Evolutionary conservation across 2,888 invertebrate species (phyloP), one percentile per base, ranked within the genome.

Genomic region (Caradrina kadenii): DNA sequence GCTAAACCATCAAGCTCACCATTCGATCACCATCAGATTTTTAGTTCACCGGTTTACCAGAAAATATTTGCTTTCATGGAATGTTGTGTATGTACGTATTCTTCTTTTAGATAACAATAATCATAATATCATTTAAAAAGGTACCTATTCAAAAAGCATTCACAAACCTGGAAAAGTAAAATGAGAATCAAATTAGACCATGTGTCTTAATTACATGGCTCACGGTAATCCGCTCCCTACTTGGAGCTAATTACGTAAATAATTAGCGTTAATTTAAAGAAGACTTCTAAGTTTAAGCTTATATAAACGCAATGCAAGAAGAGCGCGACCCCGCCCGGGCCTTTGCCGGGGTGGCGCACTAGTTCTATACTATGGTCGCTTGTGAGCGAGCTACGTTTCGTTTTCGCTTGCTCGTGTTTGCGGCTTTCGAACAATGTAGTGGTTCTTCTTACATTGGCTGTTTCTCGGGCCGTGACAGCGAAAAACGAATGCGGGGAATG

Each of bases 251-350:
- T 89, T 87, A 85, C 79, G 80, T 86, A 82, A 87, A 85, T 86
- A 86, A 87, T 88, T 83, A 85, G 86, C 83, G 81, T 81, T 79
- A 82, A 88, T 87, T 87, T 85, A 85, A 86, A 81, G 87, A 88
- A 90, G 87, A 83, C 87, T 66, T 86, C 81, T 79, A 88, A 89
- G 88, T 88, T 85, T 69, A 85, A 86, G 76, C 83, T 84, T 79
- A 78, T 65, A 79, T 76, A 87, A 88, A 88, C 79, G 85, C 85
- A 83, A 79, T 86, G 86, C 84, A 84, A 80, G 69, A 63, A 54
- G 50, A 85, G 82, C 84, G 73, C 79, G 76, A 69, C 83, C 70
- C 83, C 85, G 81, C 83, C 85, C 87, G 86, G 82, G 86, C 84
- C 84, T 73, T 49, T 59, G 69, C 35, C 26, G 79, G 79, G 83